Conservation (phyloP, 2,113 vertebrate species). For the Thomomys bottae region DNA sequence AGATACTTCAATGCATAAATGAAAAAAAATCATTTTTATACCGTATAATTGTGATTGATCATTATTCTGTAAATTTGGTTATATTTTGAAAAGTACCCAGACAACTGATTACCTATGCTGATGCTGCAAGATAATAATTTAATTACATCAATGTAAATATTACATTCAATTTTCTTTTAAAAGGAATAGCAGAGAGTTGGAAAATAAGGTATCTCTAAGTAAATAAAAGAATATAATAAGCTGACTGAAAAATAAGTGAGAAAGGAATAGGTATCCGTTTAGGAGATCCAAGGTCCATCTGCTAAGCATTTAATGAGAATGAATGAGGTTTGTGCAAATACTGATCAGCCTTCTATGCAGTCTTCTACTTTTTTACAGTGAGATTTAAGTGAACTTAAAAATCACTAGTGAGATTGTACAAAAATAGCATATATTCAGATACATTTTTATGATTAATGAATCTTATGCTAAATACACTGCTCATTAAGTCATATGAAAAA, state of each 20-base stretch:
- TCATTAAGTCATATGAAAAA: constrained; percentile 67
- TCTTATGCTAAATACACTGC: constrained; percentile 72
- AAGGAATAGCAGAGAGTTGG: constrained; percentile 60
- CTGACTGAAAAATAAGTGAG: constrained; percentile 40
- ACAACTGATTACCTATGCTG: constrained; percentile 53
- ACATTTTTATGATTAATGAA: constrained; percentile 78
- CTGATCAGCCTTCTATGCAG: constrained; percentile 30
- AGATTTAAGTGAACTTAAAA: constrained; percentile 53
- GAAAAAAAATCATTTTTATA: constrained; percentile 52
- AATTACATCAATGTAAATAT: constrained; percentile 69
- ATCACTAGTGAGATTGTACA: constrained; percentile 34
- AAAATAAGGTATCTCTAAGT: constrained; percentile 70
- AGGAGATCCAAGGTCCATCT: constrained; percentile 26
- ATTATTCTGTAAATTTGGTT: constrained; percentile 47
- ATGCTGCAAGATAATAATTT: constrained; percentile 67
- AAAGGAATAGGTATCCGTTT: constrained; percentile 21
- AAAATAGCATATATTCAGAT: constrained; percentile 33
- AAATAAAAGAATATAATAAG: constrained; percentile 69
- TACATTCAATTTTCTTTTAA: constrained; percentile 71
- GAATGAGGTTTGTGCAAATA: constrained; percentile 62
- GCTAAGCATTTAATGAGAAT: constrained; percentile 59
- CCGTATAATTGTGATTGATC: constrained; percentile 23
- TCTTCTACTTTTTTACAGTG: constrained; percentile 66
- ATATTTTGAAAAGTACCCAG: constrained; percentile 46
- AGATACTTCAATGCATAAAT: background rate